Base-by-base conservation (phyloP, 2,113 vertebrate genomes). In the Protomyctophum bolini region DNA sequence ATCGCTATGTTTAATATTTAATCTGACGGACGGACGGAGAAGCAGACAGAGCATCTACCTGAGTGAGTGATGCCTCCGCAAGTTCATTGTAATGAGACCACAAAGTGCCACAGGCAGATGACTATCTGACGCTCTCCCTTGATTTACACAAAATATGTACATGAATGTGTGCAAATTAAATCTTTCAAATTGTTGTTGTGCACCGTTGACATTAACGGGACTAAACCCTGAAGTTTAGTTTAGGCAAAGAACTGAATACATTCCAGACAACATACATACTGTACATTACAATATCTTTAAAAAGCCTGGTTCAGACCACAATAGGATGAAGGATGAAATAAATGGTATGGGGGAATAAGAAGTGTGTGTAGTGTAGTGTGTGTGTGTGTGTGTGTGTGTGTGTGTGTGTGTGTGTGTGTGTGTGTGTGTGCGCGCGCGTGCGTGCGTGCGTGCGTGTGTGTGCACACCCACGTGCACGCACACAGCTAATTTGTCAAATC, bases 81-180 rank as follows among this genome's bases (percentile, higher is more conserved):
- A 52, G n/a, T 7, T 6, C 64, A 15, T 54, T 61, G 56, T 41
- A 48, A 67, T 45, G 69, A n/a, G 15, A 6, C 33, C 3, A 33
- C 70, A 33, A 61, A 62, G 12, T 47, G 47, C 65, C 57, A 10
- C 10, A 58, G 66, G 73, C 59, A 62, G 68, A 67, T 66, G 71
- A 72, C 66, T 67, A 56, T 76, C 63, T 29, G 48, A 75, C 2
- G 12, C 48, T 63, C 49, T 62, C 63, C 52, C 60, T 33, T 29
- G 11, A 7, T 58, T 46, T 62, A 54, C 73, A 41, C 5, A 41
- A 69, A 58, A 60, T 71, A 76, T 79, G 56, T 61, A 50, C 7
- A 10, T 10, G 58, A 54, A 8, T 12, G 15, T 58, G 63, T 68
- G 66, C 41, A 63, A 60, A 41, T 41, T 41, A 41, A 41, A 41